Conservation (phyloP, 2,113 vertebrate genomes). For the Ardeotis arabs region DNA sequence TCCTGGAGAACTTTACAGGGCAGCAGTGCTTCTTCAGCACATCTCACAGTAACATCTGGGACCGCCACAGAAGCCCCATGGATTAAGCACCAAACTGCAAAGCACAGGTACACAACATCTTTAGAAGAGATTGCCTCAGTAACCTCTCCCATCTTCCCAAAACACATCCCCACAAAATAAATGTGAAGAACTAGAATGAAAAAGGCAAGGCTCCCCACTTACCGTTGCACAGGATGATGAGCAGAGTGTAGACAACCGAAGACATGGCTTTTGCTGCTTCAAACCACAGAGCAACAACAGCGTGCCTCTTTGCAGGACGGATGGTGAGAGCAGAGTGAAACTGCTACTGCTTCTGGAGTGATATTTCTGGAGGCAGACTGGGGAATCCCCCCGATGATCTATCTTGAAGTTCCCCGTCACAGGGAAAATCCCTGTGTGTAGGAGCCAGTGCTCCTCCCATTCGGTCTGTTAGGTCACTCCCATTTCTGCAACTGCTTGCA, state of each 20-base stretch:
- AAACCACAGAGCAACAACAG: not conserved
- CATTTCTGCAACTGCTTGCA: not conserved
- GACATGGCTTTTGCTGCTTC: slow-evolving; percentile 14
- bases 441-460: not conserved
- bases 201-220: not conserved
- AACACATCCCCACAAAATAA: not conserved
- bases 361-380: slow-evolving; percentile 16
- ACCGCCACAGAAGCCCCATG: not conserved
- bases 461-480: not conserved
- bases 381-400: slow-evolving; percentile 28
- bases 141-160: not conserved
- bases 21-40: slow-evolving; percentile 66
- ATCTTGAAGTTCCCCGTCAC: not conserved
- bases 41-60: slow-evolving; percentile 62
- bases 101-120: not conserved
- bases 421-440: slow-evolving; percentile 43
- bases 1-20: slow-evolving; percentile 66
- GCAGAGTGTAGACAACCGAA: not conserved
- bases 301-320: not conserved
- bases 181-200: not conserved
- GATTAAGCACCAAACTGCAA: slow-evolving; percentile 68
- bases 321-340: slow-evolving; percentile 18
- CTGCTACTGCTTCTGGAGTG: not conserved
- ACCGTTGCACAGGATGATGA: slow-evolving; percentile 70
- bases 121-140: not conserved